Base-by-base conservation (phyloP, 2,797 vertebrate species). In the Petrocephalus schoutedeni region DNA sequence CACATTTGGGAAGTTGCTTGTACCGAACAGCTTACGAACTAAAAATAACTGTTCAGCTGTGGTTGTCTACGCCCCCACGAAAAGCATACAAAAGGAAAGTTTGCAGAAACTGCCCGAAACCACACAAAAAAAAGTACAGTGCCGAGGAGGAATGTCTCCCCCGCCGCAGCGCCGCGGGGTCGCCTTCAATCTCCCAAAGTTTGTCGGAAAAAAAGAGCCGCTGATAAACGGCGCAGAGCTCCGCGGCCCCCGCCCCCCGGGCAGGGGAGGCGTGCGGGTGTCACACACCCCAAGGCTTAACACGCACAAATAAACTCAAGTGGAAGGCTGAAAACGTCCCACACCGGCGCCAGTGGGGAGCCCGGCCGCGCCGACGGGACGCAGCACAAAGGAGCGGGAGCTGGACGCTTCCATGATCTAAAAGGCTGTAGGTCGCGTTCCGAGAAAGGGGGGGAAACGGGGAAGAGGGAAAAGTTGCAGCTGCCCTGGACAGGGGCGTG, bases 31-130 rank as follows among this genome's bases (percentile, higher is more conserved):
- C n/a, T 80, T 80, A 80, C 45, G 16, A 49, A 80, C 74, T 80
- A 80, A 49, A 80, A 80, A 80, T 80, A 80, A 80, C 74, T 71
- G 67, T 9, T 80, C 41, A 49, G 41, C 41, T 80, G 74, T 80
- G 74, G 19, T 71, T 36, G 16, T 71, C 32, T 71, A 80, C 74
- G 5, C 74, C 74, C 74, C 74, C 74, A 8, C 74, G 19, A 80
- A 45, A 49, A 49, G 41, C 41, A 49, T n/a, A 80, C 74, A 80
- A 45, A 77, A 19, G 71, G 19, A 80, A 80, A 80, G 74, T 80
- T 80, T n/a, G 41, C 74, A 80, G 41, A 80, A 80, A 80, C 9
- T 80, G 74, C 74, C 74, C 19, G 19, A 80, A 80, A 49, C 74
- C 74, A 80, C 74, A 80, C 45, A 77, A 12, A 57, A 74, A 45